Conservation (phyloP, 1,140 invertebrate species). For the Elymnias hypermnestra region DNA sequence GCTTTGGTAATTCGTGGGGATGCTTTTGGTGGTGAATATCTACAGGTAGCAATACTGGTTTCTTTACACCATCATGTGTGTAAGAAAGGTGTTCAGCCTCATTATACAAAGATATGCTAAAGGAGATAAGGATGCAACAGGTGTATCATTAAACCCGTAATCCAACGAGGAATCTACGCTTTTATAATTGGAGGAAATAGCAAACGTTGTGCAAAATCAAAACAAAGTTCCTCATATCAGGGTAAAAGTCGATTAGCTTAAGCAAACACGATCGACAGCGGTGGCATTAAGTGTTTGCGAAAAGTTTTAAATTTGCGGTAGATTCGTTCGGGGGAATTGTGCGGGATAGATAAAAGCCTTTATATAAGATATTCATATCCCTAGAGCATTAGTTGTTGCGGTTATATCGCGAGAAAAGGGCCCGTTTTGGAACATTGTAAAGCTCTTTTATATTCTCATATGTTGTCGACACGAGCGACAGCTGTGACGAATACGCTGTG, state of each 20-base stretch:
- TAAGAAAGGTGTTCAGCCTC: too few relatives aligned
- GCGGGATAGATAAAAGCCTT: conserved; percentile 62
- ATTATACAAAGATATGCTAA: too few relatives aligned
- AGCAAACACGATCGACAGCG: conserved; percentile 15
- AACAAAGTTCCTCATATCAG: too few relatives aligned
- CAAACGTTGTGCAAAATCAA: too few relatives aligned
- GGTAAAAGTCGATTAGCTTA: conserved; percentile 54
- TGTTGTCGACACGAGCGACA: conserved; percentile 22
- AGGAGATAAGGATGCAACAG: too few relatives aligned
- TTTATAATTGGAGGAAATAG: too few relatives aligned
- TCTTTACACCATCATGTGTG: too few relatives aligned
- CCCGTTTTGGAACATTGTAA: conserved; percentile 69
- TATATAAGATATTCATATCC: conserved; percentile 70
- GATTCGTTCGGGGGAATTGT: conserved; percentile 44
- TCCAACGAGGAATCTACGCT: too few relatives aligned
- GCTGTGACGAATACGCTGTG: conserved; percentile 37
- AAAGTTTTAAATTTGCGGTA: conserved; percentile 50
- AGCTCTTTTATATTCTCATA: conserved; percentile 71
- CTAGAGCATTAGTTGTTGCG: conserved; percentile 52
- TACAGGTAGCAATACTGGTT: too few relatives aligned
- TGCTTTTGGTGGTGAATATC: too few relatives aligned
- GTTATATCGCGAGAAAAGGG: conserved; percentile 70
- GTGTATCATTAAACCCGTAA: too few relatives aligned
- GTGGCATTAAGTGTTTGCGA: conserved; percentile 23
- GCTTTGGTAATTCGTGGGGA: too few relatives aligned